Conservation (phyloP, 1,140 invertebrate species). For the Paramacrobiotus metropolitanus region DNA sequence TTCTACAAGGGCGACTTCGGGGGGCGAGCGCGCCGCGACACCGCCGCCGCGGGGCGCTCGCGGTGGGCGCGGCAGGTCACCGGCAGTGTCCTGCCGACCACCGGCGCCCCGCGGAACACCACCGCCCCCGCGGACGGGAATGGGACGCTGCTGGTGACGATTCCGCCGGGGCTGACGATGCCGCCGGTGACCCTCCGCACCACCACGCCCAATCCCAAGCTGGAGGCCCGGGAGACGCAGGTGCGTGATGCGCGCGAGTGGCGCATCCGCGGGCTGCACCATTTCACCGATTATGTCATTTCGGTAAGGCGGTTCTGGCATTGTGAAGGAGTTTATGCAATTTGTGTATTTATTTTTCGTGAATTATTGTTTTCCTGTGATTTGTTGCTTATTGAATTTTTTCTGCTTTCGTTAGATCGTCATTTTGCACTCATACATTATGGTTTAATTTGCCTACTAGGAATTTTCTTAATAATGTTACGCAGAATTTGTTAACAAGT, state of each 20-base stretch:
- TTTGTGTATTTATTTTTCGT: too few species aligned
- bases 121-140: background rate
- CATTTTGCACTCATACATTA: too few species aligned
- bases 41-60: background rate
- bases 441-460: too few species aligned
- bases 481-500: too few species aligned
- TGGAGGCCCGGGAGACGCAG: constrained; percentile 10
- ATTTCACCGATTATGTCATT: constrained; percentile 28
- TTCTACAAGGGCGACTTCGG: constrained; percentile 20
- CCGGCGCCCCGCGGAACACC: background rate
- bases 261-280: constrained; percentile 21
- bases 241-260: constrained; percentile 13
- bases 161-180: background rate
- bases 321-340: too few species aligned
- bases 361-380: too few species aligned
- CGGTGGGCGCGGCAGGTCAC: background rate
- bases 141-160: background rate
- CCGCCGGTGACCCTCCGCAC: background rate
- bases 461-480: too few species aligned
- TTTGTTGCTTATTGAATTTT: too few species aligned
- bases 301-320: too few species aligned
- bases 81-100: background rate
- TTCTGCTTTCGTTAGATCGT: too few species aligned
- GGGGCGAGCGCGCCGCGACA: too few species aligned
- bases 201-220: background rate